Evolutionary conservation across 1,140 invertebrate genomes (phyloP).

Genomic region (Caenorhabditis elegans): WBcel235 BX284603.4:2619001-2619500

Average conservation of each 20-base stretch:
- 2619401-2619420: no score
- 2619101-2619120: conserved; percentile 26
- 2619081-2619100: not conserved
- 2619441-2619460: no score
- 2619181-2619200: not conserved
- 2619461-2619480: no score
- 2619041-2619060: conserved; percentile 42
- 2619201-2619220: not conserved
- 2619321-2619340: not conserved
- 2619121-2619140: not conserved
- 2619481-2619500: no score
- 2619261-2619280: conserved; percentile 44
- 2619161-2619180: conserved; percentile 12
- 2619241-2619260: conserved; percentile 41
- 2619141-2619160: not conserved
- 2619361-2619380: no score
- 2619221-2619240: conserved; percentile 19
- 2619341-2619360: no score
- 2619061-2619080: conserved; percentile 41
- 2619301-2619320: conserved; percentile 43
- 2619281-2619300: conserved; percentile 45
- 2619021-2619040: not conserved
- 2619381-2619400: no score
- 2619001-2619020: not conserved
- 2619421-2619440: no score